A percentile compares a stretch with the other conserved stretches of the same genome.
Conservation (phyloP, 2,888 invertebrate genomes). For the Euplexia lucipara region DNA sequence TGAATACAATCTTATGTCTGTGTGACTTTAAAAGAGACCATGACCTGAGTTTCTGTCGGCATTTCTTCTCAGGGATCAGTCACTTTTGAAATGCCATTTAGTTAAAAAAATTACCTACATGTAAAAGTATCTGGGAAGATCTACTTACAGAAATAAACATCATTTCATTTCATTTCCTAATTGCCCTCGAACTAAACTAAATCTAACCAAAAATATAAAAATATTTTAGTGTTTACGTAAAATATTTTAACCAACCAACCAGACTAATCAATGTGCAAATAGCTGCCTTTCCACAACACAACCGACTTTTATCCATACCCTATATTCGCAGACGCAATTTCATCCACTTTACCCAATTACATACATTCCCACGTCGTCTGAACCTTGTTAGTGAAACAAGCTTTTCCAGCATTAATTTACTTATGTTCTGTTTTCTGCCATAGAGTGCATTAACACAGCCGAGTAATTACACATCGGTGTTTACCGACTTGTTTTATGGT, state of each 20-base stretch:
- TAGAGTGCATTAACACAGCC: constrained; percentile 33
- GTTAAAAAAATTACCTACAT: too few relatives aligned
- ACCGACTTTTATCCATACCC: constrained; percentile 23
- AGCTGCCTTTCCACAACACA: constrained; percentile 14
- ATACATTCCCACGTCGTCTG: constrained; percentile 37
- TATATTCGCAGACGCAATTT: constrained; percentile 25
- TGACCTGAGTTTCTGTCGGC: too few relatives aligned
- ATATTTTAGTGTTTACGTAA: too few relatives aligned
- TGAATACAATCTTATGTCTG: too few relatives aligned
- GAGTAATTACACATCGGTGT: constrained; percentile 41
- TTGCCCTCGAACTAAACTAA: too few relatives aligned
- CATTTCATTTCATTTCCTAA: too few relatives aligned
- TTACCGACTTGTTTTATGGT: constrained; percentile 25
- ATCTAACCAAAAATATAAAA: too few relatives aligned
- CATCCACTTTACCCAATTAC: constrained; percentile 53
- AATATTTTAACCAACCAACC: not conserved
- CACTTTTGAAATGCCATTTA: too few relatives aligned
- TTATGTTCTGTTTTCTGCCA: constrained; percentile 26
- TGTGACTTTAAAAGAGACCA: too few relatives aligned
- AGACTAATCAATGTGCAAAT: constrained; percentile 13
- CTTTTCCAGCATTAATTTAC: constrained; percentile 22
- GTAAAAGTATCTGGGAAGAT: too few relatives aligned
- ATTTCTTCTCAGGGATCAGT: too few relatives aligned
- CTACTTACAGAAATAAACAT: too few relatives aligned
- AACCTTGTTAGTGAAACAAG: constrained; percentile 32